Evolutionary conservation across 2,113 vertebrate species (phyloP).

Genomic region (Hemicordylus capensis): DNA sequence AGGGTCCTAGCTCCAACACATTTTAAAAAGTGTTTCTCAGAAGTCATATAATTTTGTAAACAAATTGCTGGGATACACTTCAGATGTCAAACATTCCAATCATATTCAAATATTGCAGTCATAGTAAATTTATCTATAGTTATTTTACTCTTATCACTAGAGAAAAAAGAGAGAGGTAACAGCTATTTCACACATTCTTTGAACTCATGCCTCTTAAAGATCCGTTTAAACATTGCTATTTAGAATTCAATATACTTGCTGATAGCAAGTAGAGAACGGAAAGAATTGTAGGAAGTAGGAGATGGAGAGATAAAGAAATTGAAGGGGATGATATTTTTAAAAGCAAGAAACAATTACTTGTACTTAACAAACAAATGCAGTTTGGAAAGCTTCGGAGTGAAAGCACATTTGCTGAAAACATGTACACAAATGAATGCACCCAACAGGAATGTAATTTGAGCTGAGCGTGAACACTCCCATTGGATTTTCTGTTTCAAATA

Average conservation of each 20-base stretch:
- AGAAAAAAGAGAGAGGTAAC: constrained; percentile 36
- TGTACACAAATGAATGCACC: constrained; percentile 21
- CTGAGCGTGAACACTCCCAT: background rate
- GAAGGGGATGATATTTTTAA: background rate
- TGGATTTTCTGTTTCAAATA: constrained; percentile 59
- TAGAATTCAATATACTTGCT: background rate
- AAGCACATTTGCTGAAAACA: constrained; percentile 40
- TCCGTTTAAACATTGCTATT: constrained; percentile 1
- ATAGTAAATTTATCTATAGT: constrained; percentile 48
- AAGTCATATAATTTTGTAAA: background rate
- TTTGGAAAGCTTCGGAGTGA: constrained; percentile 36
- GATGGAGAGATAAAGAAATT: background rate
- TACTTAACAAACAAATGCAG: constrained; percentile 30
- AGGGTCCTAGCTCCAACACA: too few species aligned
- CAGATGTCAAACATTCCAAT: constrained; percentile 47
- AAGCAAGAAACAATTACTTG: constrained; percentile 27
- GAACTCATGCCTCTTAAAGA: background rate
- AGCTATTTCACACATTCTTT: constrained; percentile 2
- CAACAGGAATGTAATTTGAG: constrained; percentile 32
- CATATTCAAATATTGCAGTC: constrained; percentile 44
- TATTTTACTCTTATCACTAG: constrained; percentile 37
- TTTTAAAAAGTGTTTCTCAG: background rate
- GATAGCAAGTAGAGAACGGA: background rate
- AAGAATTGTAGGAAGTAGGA: background rate
- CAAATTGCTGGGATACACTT: constrained; percentile 48